A percentile compares a stretch with the other conserved stretches of the same genome.
Conservation (phyloP, 2,797 vertebrate genomes). For the Pseudochromis fuscus region DNA sequence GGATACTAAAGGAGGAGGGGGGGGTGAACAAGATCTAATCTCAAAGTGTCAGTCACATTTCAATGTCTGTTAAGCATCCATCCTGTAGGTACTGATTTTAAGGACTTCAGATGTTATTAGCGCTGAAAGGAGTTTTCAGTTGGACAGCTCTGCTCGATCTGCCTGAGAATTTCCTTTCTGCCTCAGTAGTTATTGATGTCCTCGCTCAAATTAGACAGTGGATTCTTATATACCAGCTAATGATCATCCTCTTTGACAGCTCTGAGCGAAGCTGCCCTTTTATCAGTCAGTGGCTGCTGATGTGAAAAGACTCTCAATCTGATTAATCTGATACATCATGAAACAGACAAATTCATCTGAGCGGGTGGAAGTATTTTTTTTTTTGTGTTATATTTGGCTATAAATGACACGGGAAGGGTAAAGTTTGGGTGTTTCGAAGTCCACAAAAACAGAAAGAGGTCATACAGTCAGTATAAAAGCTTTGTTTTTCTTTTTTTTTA, state of each 20-base stretch:
- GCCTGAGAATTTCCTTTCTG: constrained; percentile 18
- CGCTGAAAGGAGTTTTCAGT: constrained; percentile 4
- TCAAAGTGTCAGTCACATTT: constrained; percentile 3
- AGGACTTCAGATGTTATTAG: constrained; percentile 1
- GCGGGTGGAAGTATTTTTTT: constrained; percentile 9
- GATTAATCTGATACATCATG: constrained; percentile 18
- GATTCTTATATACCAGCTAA: constrained; percentile 30
- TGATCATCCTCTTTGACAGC: constrained; percentile 47
- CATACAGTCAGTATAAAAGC: neutral
- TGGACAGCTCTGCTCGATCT: constrained; percentile 3
- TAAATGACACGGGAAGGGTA: neutral
- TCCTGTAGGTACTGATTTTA: constrained; percentile 17
- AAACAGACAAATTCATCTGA: constrained; percentile 1
- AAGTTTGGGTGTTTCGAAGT: constrained; percentile 5
- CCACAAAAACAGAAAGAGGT: neutral
- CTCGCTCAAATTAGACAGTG: constrained; percentile 31
- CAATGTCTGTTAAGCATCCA: neutral
- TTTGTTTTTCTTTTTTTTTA: too few species aligned
- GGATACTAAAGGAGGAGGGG: neutral
- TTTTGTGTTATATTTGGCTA: neutral
- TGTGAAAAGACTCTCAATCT: constrained; percentile 32
- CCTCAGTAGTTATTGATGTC: constrained; percentile 26
- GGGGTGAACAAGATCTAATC: neutral
- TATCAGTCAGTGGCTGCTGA: constrained; percentile 30
- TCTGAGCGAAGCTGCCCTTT: constrained; percentile 41